Conservation (phyloP, 2,113 vertebrate genomes). For the Chaetura pelagica region DNA sequence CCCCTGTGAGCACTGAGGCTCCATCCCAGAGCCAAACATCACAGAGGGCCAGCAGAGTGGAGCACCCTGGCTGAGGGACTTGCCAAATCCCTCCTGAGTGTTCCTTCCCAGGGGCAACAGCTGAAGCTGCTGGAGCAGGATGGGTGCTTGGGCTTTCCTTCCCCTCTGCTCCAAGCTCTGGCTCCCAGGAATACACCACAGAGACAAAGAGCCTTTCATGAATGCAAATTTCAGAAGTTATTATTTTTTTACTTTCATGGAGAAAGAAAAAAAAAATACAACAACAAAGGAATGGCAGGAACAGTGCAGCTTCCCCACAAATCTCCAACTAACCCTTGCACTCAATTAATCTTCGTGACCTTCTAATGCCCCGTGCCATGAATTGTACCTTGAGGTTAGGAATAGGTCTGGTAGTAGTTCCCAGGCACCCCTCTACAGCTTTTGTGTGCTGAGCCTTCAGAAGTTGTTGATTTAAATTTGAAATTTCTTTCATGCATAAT, state of each 20-base stretch:
- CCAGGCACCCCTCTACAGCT: background rate
- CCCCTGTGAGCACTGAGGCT: background rate
- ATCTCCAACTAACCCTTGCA: conserved; percentile 69
- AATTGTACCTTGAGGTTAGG: conserved; percentile 56
- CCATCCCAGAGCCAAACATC: background rate
- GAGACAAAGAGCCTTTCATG: background rate
- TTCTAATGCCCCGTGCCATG: conserved; percentile 16
- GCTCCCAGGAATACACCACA: background rate
- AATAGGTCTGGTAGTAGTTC: background rate
- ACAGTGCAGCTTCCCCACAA: background rate
- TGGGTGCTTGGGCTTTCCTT: background rate
- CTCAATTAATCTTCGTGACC: conserved; percentile 54
- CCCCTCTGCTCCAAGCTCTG: background rate
- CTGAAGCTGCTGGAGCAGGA: background rate
- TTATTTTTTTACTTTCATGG: background rate
- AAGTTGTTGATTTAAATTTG: conserved; percentile 32
- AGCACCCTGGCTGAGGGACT: too few relatives aligned
- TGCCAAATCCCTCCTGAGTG: background rate
- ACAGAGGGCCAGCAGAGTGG: background rate
- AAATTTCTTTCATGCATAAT: conserved; percentile 48
- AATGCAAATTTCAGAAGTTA: conserved; percentile 2
- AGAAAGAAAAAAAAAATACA: background rate
- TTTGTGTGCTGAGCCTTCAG: conserved; percentile 29
- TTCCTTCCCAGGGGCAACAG: background rate
- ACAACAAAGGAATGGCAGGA: background rate